Conservation (phyloP, 37 sponge, comb jelly and placozoan genomes). For the Petrosia ficiformis region DNA sequence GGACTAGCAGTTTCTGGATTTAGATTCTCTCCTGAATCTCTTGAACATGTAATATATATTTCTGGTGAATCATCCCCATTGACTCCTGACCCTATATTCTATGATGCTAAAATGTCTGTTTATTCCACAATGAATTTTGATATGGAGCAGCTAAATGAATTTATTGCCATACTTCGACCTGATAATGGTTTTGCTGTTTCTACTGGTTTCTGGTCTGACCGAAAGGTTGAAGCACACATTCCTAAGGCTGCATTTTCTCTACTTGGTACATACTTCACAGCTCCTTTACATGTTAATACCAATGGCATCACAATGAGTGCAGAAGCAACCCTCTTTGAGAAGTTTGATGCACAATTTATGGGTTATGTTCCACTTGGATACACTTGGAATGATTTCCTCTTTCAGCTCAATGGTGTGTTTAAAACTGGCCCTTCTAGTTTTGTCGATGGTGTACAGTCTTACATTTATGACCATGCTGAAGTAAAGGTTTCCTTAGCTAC, state of each 20-base stretch:
- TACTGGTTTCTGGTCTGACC: not conserved
- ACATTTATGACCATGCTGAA: not conserved
- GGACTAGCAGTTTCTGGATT: not conserved
- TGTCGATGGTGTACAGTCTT: not conserved
- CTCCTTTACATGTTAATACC: not conserved
- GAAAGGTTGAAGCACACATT: not conserved
- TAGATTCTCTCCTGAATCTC: not conserved
- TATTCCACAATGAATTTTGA: too few relatives aligned
- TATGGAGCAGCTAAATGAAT: too few relatives aligned
- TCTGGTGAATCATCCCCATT: not conserved
- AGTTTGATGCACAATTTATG: not conserved
- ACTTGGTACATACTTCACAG: constrained; percentile 2
- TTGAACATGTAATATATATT: not conserved
- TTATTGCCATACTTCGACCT: not conserved
- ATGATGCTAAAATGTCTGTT: too few relatives aligned
- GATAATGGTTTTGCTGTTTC: not conserved
- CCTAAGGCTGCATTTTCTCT: not conserved
- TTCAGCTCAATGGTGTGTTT: not conserved
- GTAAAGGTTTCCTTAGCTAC: not conserved
- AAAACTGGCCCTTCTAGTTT: not conserved
- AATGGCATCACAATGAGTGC: not conserved
- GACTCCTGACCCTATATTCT: not conserved
- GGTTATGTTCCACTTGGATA: not conserved
- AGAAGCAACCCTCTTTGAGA: not conserved
- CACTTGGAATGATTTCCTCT: not conserved